Evolutionary conservation across 2,797 vertebrate genomes (phyloP), one percentile per base, ranked within the genome.

Genomic region (Tinamus major): DNA sequence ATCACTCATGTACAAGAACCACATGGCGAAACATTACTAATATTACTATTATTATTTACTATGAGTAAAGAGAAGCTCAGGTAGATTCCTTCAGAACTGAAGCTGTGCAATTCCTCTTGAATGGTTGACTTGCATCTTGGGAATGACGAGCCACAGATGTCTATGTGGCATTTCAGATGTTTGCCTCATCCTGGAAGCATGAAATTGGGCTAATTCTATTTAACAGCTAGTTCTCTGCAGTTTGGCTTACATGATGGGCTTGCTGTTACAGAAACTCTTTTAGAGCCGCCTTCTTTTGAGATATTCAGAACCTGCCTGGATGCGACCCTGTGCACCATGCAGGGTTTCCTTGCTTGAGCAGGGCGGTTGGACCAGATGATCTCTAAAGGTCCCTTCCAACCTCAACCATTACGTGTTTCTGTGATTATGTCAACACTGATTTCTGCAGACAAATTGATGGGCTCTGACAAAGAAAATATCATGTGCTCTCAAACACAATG

Each of bases 51-150:
- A 84, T 85, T 64, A 14, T 75, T 86, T 81, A 18, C 23, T 23
- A 1, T 9, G 29, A 44, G 7, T 23, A 53, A 31, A 62, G 77
- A 14, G 13, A 85, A 48, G 16, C 26, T 23, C 10, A 37, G 21
- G 9, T 51, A 39, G 58, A 78, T 2, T 2, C 39, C 8, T 76
- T 42, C n/a, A 68, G 63, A 68, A 62, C 46, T 8, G 7, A 27
- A 72, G 11, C 3, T 23, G 33, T 31, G 11, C 23, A 81, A 4
- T 18, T 44, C 5, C 23, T 56, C 10, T 1, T 63, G 39, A 9
- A 18, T 56, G 58, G 87, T 33, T 6, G 15, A 9, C 4, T 27
- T 35, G 44, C 15, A 13, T 3, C 0, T 0, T 31, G 23, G 23
- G 24, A 59, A 58, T 44, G 55, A 19, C 9, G 37, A 61, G 17